phyloP scores from a whole-genome alignment of 2,797 vertebrate genomes.

The Oryzias sinensis region DNA sequence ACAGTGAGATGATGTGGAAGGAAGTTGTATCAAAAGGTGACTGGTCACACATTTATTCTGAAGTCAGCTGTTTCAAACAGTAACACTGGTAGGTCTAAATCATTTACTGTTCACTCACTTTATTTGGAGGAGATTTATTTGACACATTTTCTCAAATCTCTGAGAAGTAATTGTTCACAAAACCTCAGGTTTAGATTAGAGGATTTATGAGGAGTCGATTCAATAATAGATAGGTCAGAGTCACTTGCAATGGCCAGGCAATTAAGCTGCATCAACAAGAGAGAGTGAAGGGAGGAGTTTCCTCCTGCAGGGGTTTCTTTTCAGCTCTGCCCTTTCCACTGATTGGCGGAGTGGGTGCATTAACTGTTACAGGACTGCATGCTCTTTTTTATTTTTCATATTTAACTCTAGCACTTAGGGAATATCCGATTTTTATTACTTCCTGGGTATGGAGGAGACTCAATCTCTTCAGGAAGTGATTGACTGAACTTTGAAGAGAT shows the following conservation, averaged over 20 bases:
- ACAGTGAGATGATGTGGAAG: too few relatives aligned
- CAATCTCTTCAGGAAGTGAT: not conserved
- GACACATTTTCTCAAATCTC: not conserved
- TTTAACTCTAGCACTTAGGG: not conserved
- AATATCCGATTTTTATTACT: slow-evolving; percentile 1
- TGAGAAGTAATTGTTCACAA: slow-evolving; percentile 2
- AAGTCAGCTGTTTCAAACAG: not conserved
- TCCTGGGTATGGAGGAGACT: not conserved
- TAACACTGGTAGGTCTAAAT: too few relatives aligned
- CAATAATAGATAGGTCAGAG: slow-evolving; percentile 19
- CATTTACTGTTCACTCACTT: not conserved
- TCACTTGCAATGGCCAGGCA: slow-evolving; percentile 22
- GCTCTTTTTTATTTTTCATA: not conserved
- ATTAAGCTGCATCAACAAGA: slow-evolving; percentile 21
- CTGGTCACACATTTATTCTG: too few relatives aligned
- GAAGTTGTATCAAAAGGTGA: too few relatives aligned
- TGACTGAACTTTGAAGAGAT: not conserved
- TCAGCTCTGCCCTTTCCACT: slow-evolving; percentile 20
- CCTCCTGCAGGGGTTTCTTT: slow-evolving; percentile 11
- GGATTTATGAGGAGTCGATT: slow-evolving; percentile 7
- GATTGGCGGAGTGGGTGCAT: slow-evolving; percentile 9
- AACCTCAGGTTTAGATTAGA: not conserved
- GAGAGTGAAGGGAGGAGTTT: slow-evolving; percentile 16
- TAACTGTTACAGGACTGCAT: not conserved
- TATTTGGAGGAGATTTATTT: not conserved